A percentile compares a stretch with the other conserved stretches of the same genome.
phyloP scores from a whole-genome alignment of 35 echinoderm and acorn worm genomes.

The Heliocidaris tuberculata region DNA sequence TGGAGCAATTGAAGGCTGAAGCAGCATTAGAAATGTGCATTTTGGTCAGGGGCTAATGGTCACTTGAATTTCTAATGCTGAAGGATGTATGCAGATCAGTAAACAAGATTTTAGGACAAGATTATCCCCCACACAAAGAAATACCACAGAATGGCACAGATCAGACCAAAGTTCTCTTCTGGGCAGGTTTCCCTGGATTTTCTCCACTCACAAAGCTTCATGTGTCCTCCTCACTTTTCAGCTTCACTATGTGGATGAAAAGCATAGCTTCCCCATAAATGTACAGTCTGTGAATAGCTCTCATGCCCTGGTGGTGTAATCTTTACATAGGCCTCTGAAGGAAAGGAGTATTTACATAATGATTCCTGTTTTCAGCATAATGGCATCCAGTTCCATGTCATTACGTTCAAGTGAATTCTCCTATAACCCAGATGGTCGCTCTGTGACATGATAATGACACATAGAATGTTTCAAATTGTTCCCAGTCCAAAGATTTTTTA shows the following conservation, averaged over 20 bases:
- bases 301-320: neutral
- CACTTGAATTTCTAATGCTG: neutral
- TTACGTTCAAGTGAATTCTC: neutral
- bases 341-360: slow-evolving; percentile 18
- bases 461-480: too few species aligned
- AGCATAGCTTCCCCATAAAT: neutral
- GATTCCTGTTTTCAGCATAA: neutral
- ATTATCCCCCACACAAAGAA: neutral
- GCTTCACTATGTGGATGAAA: neutral
- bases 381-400: neutral
- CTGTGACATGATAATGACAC: neutral
- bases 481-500: too few species aligned
- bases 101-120: neutral
- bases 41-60: neutral
- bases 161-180: neutral
- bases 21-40: neutral
- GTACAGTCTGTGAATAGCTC: neutral
- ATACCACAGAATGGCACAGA: neutral
- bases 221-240: neutral
- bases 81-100: neutral
- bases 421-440: neutral
- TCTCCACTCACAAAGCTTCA: neutral
- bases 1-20: neutral
- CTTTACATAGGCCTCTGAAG: neutral
- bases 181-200: neutral